A percentile compares a stretch with the other conserved stretches of the same genome.
Evolutionary conservation across 2,888 invertebrate species (phyloP).

Genomic region (Allygus modestus): DNA sequence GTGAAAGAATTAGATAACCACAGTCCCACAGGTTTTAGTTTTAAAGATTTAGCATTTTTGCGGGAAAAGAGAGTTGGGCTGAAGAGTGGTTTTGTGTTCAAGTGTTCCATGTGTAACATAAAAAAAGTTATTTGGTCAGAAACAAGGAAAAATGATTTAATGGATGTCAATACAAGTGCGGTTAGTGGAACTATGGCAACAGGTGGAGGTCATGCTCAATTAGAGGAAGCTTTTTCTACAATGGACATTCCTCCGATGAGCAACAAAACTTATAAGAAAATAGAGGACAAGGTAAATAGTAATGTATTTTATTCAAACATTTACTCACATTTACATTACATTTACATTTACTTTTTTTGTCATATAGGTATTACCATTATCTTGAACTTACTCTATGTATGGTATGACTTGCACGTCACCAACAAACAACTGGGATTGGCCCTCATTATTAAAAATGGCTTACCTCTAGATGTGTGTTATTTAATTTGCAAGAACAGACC

Average conservation of each 20-base stretch:
- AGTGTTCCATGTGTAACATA: constrained; percentile 49
- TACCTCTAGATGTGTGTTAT: too few species aligned
- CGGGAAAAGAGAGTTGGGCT: constrained; percentile 52
- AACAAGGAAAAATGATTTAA: background rate
- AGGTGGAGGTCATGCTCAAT: constrained; percentile 60
- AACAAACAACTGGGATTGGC: too few species aligned
- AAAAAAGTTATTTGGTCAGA: constrained; percentile 55
- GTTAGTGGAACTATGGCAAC: constrained; percentile 59
- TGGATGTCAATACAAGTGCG: constrained; percentile 57
- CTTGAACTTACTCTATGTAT: too few species aligned
- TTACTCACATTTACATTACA: too few species aligned
- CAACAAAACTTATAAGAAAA: constrained; percentile 48
- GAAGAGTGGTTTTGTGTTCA: constrained; percentile 25
- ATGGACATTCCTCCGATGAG: constrained; percentile 47
- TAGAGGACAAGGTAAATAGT: background rate
- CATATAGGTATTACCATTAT: too few species aligned
- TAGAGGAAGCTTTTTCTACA: constrained; percentile 52
- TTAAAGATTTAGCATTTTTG: background rate
- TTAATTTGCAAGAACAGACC: too few species aligned
- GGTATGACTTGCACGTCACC: too few species aligned
- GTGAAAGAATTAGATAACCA: constrained; percentile 42
- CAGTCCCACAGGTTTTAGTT: constrained; percentile 29
- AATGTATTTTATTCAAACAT: too few species aligned
- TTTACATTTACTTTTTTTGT: too few species aligned
- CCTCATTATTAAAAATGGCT: too few species aligned